Conservation (phyloP, 2,113 vertebrate genomes). For the Phainopepla nitens region DNA sequence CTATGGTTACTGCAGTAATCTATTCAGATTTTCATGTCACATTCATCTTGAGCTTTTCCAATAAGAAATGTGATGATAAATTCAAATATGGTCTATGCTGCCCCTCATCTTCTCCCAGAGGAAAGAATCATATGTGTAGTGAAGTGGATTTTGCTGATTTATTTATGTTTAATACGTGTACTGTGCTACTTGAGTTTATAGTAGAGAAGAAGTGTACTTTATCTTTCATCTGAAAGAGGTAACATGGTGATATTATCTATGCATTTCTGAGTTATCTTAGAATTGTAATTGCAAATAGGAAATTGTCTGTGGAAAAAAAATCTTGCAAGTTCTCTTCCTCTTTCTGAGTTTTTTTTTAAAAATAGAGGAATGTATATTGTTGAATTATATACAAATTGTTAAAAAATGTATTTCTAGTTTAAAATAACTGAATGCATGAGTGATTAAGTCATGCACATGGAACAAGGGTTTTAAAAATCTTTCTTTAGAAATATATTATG, state of each 20-base stretch:
- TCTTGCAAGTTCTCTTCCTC: neutral
- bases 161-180: neutral
- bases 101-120: neutral
- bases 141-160: constrained; percentile 5
- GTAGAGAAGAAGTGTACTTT: neutral
- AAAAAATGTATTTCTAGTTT: neutral
- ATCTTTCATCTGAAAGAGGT: neutral
- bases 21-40: constrained; percentile 14
- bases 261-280: neutral
- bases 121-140: neutral
- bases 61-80: neutral
- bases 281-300: neutral
- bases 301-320: neutral
- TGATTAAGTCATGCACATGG: neutral
- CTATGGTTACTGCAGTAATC: neutral
- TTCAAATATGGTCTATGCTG: neutral
- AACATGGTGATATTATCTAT: neutral
- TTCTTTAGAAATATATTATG: constrained; percentile 9
- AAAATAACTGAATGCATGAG: neutral
- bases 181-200: neutral
- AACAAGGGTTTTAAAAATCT: constrained; percentile 5
- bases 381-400: neutral
- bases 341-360: no score
- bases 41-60: constrained; percentile 8
- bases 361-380: neutral